These are phyloP conservation scores for Chlamydotis undulata DNA, from an alignment of 2,113 vertebrate genomes.

Conservation along the genomic window DNA sequence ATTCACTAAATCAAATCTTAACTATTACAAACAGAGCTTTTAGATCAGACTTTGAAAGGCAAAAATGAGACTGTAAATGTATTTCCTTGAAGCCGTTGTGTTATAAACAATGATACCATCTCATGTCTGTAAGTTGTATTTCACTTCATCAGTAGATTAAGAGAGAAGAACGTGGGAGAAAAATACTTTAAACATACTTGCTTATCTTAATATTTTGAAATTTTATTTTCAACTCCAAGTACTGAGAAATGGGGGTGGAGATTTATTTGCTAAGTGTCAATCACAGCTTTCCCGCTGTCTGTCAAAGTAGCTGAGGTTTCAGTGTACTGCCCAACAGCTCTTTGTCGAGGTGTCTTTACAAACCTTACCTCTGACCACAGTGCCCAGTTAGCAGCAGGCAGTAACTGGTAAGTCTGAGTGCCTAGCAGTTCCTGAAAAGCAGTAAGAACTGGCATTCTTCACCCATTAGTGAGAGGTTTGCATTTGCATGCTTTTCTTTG, in stretches of 20 bases:
- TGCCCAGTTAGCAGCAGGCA: neutral
- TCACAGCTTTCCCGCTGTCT: neutral
- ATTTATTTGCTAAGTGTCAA: neutral
- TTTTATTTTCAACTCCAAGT: neutral
- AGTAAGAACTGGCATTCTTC: neutral
- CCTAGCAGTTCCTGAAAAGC: neutral
- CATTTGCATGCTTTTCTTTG: neutral
- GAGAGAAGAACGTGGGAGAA: neutral
- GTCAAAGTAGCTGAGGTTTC: neutral
- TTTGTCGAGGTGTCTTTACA: neutral
- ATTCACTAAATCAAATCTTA: neutral
- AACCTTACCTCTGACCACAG: neutral
- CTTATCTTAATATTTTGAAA: neutral
- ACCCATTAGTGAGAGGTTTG: neutral
- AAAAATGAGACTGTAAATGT: neutral
- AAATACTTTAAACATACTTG: neutral
- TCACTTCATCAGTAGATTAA: neutral
- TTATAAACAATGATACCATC: neutral
- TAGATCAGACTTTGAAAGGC: neutral
- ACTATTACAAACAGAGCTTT: neutral
- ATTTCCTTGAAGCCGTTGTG: neutral
- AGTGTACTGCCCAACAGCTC: neutral
- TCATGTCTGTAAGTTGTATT: neutral
- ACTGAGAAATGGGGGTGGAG: neutral
- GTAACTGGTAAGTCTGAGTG: neutral